Evolutionary conservation across 2,888 invertebrate species (phyloP), one percentile per base, ranked within the genome.

Genomic region (Hedychridium roseum): DNA sequence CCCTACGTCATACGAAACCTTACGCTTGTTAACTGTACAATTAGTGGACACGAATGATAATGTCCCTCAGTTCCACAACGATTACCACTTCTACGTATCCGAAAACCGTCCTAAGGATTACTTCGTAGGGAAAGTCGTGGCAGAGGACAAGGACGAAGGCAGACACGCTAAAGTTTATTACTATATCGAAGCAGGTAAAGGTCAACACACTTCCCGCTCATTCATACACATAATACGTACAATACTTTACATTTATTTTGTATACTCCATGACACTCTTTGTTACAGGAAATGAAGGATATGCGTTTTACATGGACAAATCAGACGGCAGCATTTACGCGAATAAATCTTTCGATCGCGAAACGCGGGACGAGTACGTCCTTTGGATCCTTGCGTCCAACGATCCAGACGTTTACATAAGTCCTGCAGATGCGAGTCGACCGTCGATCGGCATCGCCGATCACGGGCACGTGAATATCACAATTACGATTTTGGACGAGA

Each of bases 271-370:
- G n/a, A n/a, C n/a, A n/a, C n/a, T n/a, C n/a, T n/a, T n/a, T n/a
- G n/a, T n/a, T n/a, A n/a, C 85, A 64, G 93, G 91, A 2, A 92
- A 93, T 73, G 88, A 88, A 49, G 87, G 89, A 49, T 84, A 86
- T 0, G 85, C 86, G 0, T 95, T 96, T 74, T 85, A 85, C 39
- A 82, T 96, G 7, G 91, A 94, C 73, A 87, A 90, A 68, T 86
- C 86, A 0, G 89, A 89, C 21, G 96, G 96, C 0, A 86, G 87
- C 58, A 84, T 96, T 41, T 88, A 86, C 61, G 87, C 93, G 1
- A 91, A 90, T 64, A 85, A 86, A 56, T 86, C 88, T 2, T 87
- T 96, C 59, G 95, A 96, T 76, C 85, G 93, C 48, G 95, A 96
- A 79, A 82, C 84, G 37, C 85, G 86, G 43, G 85, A 88, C 30